Evolutionary conservation across 2,888 invertebrate genomes (phyloP), one percentile per base, ranked within the genome.

Genomic region (Lutraria lutraria): DNA sequence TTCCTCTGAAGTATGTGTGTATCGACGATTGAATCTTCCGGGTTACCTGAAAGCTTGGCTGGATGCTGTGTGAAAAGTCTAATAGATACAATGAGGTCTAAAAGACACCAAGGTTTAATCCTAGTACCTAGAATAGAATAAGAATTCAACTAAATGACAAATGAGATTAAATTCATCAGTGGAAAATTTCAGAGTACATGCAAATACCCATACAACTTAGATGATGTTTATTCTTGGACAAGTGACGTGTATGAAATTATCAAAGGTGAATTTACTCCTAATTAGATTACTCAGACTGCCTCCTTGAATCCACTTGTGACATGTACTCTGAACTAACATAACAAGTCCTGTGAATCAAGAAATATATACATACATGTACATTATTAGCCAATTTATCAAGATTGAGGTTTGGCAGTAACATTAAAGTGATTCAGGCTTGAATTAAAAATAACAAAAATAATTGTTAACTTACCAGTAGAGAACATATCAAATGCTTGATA

Each of bases 1-100:
- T 88, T 85, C 53, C 80, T 63, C 19, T 83, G 60, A 0, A 90
- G 68, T 6, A 63, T 81, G 53, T 90, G 89, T 1, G 56, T 76
- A 34, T 91, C 91, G 0, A 89, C 85, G 31, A 88, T 76, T 16
- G 88, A 87, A 19, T 86, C 84, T 10, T 53, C 29, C 0, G 87
- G 86, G 19, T 76, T 86, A 29, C 63, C 82, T 4, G 83, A 29
- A 29, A 87, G 82, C 60, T 60, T 19, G 0, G 83, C 88, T 29
- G 88, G 90, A 81, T 87, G 83, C 60, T 88, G 86, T 2, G 88
- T 87, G 34, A 90, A 90, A 25, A 85, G 72, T 4, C 88, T 76
- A 3, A 84, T 85, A 16, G 90, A 88, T 29, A 85, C 84, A 15
- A 90, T 34, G 52, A 90, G 76, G 53, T 88, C 82, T 12, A 88